phyloP scores from a whole-genome alignment of 23 tunicate genomes.

The Trididemnum miniatum region DNA sequence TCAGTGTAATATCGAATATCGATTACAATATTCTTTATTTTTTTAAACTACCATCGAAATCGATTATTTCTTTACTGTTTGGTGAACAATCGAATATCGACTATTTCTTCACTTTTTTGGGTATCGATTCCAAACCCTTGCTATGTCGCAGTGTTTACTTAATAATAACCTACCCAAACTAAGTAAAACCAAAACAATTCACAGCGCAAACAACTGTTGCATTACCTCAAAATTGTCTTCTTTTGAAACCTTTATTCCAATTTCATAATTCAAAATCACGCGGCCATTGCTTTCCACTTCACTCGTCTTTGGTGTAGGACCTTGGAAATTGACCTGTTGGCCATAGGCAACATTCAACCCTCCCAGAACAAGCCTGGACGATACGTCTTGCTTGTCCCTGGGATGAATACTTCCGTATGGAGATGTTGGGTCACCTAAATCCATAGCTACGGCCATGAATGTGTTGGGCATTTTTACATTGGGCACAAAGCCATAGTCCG shows the following conservation, averaged over 20 bases:
- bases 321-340: slow-evolving; percentile 35
- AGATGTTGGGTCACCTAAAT: slow-evolving; percentile 65
- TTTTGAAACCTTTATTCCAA: slow-evolving; percentile 39
- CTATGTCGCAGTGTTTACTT: too few relatives aligned
- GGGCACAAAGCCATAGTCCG: slow-evolving; percentile 77
- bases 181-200: too few relatives aligned
- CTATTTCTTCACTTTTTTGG: too few relatives aligned
- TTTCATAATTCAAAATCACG: slow-evolving; percentile 48
- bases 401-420: slow-evolving; percentile 75
- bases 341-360: slow-evolving; percentile 42
- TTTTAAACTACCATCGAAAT: too few relatives aligned
- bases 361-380: slow-evolving; percentile 47
- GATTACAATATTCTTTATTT: too few relatives aligned
- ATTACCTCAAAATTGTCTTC: slow-evolving; percentile 61
- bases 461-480: slow-evolving; percentile 64
- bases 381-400: slow-evolving; percentile 79
- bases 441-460: slow-evolving; percentile 90
- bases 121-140: too few relatives aligned
- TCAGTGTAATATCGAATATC: too few relatives aligned
- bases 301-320: slow-evolving; percentile 39
- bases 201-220: too few relatives aligned
- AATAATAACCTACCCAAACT: too few relatives aligned
- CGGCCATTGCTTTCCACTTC: neutral
- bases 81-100: too few relatives aligned
- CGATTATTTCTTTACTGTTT: too few relatives aligned